phyloP scores from a whole-genome alignment of 2,888 invertebrate species.

The Catocala nupta region DNA sequence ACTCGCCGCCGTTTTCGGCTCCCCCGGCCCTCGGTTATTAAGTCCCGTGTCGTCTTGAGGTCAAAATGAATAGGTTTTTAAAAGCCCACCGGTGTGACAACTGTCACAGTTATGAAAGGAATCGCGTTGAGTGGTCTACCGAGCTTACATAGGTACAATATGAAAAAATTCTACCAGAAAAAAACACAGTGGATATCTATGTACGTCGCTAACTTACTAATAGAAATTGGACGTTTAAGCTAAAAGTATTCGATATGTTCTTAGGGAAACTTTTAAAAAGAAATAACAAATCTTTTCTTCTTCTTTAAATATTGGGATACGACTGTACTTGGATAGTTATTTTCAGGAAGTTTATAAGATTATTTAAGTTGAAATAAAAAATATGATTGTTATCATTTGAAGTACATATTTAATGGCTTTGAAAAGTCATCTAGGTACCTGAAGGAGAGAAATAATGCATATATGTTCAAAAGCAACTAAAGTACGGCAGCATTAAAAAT shows the following conservation, averaged over 20 bases:
- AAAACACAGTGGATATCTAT: constrained; percentile 42
- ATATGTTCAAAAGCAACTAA: too few relatives aligned
- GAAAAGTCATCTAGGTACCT: too few relatives aligned
- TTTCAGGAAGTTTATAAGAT: not conserved
- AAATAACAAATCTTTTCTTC: constrained; percentile 4
- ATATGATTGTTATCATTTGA: too few relatives aligned
- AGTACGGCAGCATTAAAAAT: not conserved
- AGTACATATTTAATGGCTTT: too few relatives aligned
- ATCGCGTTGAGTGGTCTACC: constrained; percentile 72
- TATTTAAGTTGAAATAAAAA: too few relatives aligned
- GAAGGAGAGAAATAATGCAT: too few relatives aligned
- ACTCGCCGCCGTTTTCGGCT: constrained; percentile 73
- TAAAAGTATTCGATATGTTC: constrained; percentile 13
- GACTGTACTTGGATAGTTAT: not conserved
- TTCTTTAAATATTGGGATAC: not conserved
- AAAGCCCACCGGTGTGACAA: constrained; percentile 75
- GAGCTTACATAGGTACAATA: constrained; percentile 58
- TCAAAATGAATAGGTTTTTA: constrained; percentile 84
- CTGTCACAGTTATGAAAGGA: constrained; percentile 82
- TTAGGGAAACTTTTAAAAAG: constrained; percentile 3
- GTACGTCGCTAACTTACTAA: constrained; percentile 54
- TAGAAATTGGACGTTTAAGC: constrained; percentile 46
- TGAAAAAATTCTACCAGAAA: constrained; percentile 46
- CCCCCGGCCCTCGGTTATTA: constrained; percentile 74
- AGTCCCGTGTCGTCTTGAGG: constrained; percentile 81